phyloP scores from a whole-genome alignment of 2,888 invertebrate genomes.

The Tyria jacobaeae region DNA sequence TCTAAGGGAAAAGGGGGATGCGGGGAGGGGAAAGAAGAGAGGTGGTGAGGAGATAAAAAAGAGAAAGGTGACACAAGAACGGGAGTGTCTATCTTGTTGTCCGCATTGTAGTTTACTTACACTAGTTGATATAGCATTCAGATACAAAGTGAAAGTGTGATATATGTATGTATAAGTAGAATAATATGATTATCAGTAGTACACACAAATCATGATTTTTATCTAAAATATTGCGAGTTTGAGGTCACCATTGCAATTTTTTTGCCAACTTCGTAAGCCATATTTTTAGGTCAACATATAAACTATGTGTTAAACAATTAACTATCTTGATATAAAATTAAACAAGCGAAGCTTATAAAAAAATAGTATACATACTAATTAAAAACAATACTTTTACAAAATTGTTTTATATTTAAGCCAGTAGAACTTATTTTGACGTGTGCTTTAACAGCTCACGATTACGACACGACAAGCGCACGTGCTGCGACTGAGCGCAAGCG shows the following conservation, averaged over 20 bases:
- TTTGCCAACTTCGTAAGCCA: constrained; percentile 2
- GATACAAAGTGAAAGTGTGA: not conserved
- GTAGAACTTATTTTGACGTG: constrained; percentile 18
- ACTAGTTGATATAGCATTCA: not conserved
- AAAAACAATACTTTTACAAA: constrained; percentile 6
- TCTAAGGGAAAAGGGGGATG: no score
- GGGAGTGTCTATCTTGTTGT: no score
- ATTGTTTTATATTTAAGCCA: constrained; percentile 7
- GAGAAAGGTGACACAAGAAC: no score
- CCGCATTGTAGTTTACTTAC: not conserved
- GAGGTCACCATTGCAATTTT: constrained; percentile 3
- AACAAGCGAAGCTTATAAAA: not conserved
- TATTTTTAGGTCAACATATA: constrained; percentile 7
- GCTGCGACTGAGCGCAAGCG: constrained; percentile 53
- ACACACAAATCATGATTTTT: constrained; percentile 18
- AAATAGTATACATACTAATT: not conserved
- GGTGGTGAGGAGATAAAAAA: no score
- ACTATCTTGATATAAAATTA: constrained; percentile 3
- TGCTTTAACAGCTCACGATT: constrained; percentile 42
- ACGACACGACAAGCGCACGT: constrained; percentile 66
- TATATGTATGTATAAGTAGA: not conserved
- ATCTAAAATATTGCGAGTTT: constrained; percentile 6
- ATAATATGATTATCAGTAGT: not conserved
- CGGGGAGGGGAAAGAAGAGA: no score
- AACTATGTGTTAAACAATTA: not conserved